Evolutionary conservation across 2,888 invertebrate species (phyloP), one percentile per base, ranked within the genome.

Genomic region (Drosophila testacea): DNA sequence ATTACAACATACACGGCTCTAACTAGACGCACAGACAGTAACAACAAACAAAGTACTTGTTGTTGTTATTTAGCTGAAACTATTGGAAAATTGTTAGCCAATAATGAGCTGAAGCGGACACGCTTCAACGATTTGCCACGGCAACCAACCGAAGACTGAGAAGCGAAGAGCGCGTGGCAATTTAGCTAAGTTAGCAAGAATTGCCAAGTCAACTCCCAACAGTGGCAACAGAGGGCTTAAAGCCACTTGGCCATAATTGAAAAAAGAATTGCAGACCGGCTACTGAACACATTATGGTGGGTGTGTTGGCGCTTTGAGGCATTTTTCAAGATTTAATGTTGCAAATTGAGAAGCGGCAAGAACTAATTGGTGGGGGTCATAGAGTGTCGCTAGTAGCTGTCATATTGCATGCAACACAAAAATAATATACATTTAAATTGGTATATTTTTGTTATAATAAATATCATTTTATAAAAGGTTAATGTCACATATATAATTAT

Each of bases 21-120:
- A 69, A 59, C 64, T 38, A 70, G 66, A 76, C 70, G 65, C 71
- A 70, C 64, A 46, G 48, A 50, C 60, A 66, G 48, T 27, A 51
- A 47, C 13, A 70, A 61, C 36, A 46, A 22, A 30, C 56, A 28
- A 5, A 55, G 62, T 52, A 64, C 46, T 41, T 68, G 61, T 48
- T 69, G 76, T 55, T 80, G 70, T n/a, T 48, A 27, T 7, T 65
- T 39, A 22, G 9, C 38, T 62, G 57, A 38, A 67, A 46, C 66
- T 87, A 89, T 89, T 89, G 85, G 71, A 84, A 83, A 67, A 81
- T 65, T 76, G 79, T 84, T 83, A 70, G 89, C 73, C 89, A 84
- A 84, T 89, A 84, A 74, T 84, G 52, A 69, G 80, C 64, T 77
- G 81, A 63, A 73, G 85, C 79, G 51, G 82, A 60, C 57, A 87